Percentiles rank a stretch among this genome's conserved stretches.
Conservation (phyloP, 2,888 invertebrate genomes). For the Chouioia cunea region DNA sequence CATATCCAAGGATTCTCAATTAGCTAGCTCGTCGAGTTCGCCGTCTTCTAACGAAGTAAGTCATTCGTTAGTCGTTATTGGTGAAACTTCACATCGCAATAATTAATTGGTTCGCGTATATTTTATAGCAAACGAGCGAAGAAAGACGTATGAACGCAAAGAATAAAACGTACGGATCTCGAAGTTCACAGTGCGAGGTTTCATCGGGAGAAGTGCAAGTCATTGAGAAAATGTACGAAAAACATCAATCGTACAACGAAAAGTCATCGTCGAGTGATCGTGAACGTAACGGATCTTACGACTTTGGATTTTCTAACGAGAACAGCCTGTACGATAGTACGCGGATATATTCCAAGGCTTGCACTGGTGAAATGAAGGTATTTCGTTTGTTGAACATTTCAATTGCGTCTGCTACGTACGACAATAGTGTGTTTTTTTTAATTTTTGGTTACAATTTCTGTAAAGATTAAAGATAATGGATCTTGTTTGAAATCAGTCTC, state of each 20-base stretch:
- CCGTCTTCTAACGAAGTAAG: neutral
- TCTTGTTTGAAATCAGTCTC: too few species aligned
- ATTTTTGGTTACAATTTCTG: too few species aligned
- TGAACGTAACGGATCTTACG: conserved; percentile 37
- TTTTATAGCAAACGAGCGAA: conserved; percentile 33
- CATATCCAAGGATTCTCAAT: neutral
- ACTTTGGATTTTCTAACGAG: conserved; percentile 43
- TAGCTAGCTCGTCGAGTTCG: neutral
- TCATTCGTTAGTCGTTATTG: too few species aligned
- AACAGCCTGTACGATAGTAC: conserved; percentile 45
- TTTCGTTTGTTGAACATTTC: too few species aligned
- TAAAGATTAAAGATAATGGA: too few species aligned
- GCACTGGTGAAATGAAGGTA: conserved; percentile 19
- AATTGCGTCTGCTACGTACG: too few species aligned
- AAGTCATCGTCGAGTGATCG: conserved; percentile 29
- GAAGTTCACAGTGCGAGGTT: conserved; percentile 23
- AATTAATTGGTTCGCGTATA: neutral
- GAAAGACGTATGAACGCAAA: conserved; percentile 51
- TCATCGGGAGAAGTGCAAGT: conserved; percentile 32
- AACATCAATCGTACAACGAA: conserved; percentile 15
- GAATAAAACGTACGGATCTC: conserved; percentile 49
- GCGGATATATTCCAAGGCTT: conserved; percentile 37
- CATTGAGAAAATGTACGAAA: conserved; percentile 46
- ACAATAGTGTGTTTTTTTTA: too few species aligned
- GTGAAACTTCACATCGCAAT: too few species aligned